phyloP scores from a whole-genome alignment of 2,113 vertebrate species.

The Melanotaenia duboulayi region DNA sequence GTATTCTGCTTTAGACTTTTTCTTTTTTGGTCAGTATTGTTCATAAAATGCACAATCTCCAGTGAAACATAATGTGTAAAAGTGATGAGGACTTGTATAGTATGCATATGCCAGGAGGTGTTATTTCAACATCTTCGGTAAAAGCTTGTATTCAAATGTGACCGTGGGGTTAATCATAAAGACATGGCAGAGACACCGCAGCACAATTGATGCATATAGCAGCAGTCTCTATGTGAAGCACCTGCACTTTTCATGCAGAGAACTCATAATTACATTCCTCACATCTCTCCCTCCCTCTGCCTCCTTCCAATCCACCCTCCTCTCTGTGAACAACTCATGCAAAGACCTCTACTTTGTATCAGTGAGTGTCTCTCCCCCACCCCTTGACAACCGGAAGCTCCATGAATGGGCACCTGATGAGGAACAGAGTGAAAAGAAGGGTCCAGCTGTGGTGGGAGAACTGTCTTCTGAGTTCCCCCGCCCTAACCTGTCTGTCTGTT shows the following conservation, averaged over 20 bases:
- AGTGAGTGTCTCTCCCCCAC: conserved; percentile 49
- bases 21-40: neutral
- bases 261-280: conserved; percentile 65
- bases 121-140: conserved; percentile 4
- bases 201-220: conserved; percentile 25
- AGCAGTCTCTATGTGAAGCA: conserved; percentile 51
- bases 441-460: conserved; percentile 69
- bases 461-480: conserved; percentile 13
- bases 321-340: conserved; percentile 55
- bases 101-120: neutral
- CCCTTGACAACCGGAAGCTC: conserved; percentile 74
- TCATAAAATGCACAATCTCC: neutral
- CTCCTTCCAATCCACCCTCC: conserved; percentile 27
- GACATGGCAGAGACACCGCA: conserved; percentile 10
- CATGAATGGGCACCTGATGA: conserved; percentile 73
- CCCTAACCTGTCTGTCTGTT: conserved; percentile 14
- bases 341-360: conserved; percentile 71
- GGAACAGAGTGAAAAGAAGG: conserved; percentile 53
- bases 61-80: neutral
- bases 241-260: conserved; percentile 71
- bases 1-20: conserved; percentile 1
- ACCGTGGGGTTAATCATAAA: conserved; percentile 4
- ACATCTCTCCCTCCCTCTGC: conserved; percentile 40
- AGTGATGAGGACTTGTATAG: neutral
- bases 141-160: conserved; percentile 11